Conservation (phyloP, 1,140 invertebrate species). For the Drosophila pseudoananassae region DNA sequence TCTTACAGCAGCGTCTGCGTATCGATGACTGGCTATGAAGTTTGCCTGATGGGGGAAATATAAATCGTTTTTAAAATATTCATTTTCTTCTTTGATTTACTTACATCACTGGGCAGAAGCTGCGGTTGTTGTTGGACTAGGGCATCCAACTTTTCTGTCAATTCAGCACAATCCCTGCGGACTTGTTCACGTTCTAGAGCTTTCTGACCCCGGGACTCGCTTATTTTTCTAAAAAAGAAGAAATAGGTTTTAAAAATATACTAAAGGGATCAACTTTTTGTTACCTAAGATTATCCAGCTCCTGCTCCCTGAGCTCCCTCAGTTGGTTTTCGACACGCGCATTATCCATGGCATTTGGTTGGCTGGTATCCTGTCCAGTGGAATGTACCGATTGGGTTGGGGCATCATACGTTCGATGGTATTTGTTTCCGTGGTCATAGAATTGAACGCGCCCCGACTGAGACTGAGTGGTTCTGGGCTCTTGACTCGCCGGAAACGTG, state of each 20-base stretch:
- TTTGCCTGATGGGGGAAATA: constrained; percentile 33
- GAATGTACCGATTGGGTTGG: constrained; percentile 46
- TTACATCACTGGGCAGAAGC: constrained; percentile 68
- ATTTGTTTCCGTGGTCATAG: constrained; percentile 79
- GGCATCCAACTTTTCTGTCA: constrained; percentile 72
- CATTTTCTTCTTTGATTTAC: not conserved
- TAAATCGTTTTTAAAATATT: not conserved
- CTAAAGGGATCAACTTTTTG: not conserved
- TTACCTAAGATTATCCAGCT: constrained; percentile 57
- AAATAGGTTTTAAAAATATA: not conserved
- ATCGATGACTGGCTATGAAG: constrained; percentile 60
- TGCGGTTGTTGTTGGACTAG: constrained; percentile 62
- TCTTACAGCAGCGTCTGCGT: constrained; percentile 34
- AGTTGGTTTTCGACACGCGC: constrained; percentile 63
- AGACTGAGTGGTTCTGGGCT: not conserved
- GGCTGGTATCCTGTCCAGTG: constrained; percentile 26
- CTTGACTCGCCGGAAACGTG: constrained; percentile 17
- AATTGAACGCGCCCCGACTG: constrained; percentile 57
- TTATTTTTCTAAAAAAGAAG: constrained; percentile 44
- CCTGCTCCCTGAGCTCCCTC: constrained; percentile 45
- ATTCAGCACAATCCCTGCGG: constrained; percentile 67
- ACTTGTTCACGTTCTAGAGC: constrained; percentile 78
- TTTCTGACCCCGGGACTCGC: constrained; percentile 63
- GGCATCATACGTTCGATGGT: constrained; percentile 56
- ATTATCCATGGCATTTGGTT: constrained; percentile 69